Evolutionary conservation across 2,797 vertebrate genomes (phyloP), one percentile per base, ranked within the genome.

Genomic region (Manis crassicaudata): DNA sequence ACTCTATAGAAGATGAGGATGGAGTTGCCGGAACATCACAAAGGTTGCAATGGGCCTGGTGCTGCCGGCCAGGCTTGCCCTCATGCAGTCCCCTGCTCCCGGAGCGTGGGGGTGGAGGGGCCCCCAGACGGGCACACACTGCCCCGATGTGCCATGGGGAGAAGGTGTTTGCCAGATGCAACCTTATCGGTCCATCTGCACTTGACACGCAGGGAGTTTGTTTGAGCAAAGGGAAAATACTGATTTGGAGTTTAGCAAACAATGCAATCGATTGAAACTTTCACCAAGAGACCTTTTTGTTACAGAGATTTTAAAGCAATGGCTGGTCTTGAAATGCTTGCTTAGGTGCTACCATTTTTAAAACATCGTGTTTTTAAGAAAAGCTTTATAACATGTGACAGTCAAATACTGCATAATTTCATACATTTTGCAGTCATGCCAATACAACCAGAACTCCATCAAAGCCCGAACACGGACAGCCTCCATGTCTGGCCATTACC

Each of bases 251-350:
- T 32, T 76, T 18, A 84, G 62, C 37, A 56, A 52, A 37, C 5
- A 11, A 29, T 0, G 3, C 25, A 1, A 8, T 27, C 7, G 0
- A 3, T 1, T 2, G 2, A 10, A 67, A 32, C 52, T 60, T 27
- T 43, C 60, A 0, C 10, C 4, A 5, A 12, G 40, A 21, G 11
- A 27, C 25, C 23, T 25, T 35, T 35, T n/a, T n/a, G 35, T 27
- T 32, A 12, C 18, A 2, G 70, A 12, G 17, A 70, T 72, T n/a
- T 65, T 21, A 35, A 79, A 58, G 32, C 23, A 37, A 12, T 8
- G 14, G 54, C 2, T 65, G 37, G 50, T n/a, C 87, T 40, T 40
- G 40, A 77, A 65, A 35, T 52, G 32, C 21, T n/a, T 72, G 2
- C 4, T 65, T 56, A 56, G 40, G 21, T 3, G 68, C 21, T 4